phyloP scores from a whole-genome alignment of 2,113 vertebrate species.

The Sinocyclocheilus maitianheensis region DNA sequence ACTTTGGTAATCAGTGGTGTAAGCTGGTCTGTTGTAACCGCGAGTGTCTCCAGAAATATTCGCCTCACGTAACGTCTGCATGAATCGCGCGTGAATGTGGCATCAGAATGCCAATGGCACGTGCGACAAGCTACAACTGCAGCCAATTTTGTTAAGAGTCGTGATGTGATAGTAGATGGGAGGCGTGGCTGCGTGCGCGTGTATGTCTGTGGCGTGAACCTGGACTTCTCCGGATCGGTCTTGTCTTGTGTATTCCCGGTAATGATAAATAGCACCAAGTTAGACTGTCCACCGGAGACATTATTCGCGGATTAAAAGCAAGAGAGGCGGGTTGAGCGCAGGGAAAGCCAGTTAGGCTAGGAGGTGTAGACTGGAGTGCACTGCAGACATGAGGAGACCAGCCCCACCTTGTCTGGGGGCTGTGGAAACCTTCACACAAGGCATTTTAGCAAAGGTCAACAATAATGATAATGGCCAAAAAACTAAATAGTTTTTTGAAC shows the following conservation, averaged over 20 bases:
- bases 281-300: conserved; percentile 5
- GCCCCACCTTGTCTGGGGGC: conserved; percentile 53
- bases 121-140: conserved; percentile 40
- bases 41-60: conserved; percentile 29
- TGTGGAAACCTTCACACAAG: neutral
- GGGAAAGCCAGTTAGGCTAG: conserved; percentile 11
- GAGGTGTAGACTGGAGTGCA: conserved; percentile 31
- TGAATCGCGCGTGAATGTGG: conserved; percentile 35
- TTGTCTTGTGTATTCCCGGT: neutral
- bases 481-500: neutral
- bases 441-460: neutral
- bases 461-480: no score
- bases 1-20: neutral
- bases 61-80: conserved; percentile 45
- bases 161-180: conserved; percentile 40
- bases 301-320: conserved; percentile 25
- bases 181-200: conserved; percentile 42
- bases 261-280: neutral
- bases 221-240: neutral
- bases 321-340: neutral
- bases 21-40: neutral
- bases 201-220: conserved; percentile 28
- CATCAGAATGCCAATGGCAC: conserved; percentile 44
- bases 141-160: conserved; percentile 46
- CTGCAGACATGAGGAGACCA: conserved; percentile 41